Conservation (phyloP, 2,113 vertebrate genomes). For the Lathamus discolor region DNA sequence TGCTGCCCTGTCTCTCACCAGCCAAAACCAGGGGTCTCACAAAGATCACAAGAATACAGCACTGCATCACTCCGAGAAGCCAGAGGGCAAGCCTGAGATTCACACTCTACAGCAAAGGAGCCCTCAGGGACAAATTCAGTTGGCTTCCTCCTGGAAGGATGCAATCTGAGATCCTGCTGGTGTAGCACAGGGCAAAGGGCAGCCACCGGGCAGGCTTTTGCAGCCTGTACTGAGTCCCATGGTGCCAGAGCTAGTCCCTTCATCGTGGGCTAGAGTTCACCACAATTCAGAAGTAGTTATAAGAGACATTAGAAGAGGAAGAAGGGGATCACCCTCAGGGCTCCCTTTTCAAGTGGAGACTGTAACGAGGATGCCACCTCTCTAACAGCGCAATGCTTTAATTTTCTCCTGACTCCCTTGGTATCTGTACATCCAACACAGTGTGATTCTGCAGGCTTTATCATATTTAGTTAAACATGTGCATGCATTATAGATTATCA, state of each 20-base stretch:
- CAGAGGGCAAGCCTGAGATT: not conserved
- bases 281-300: rapidly evolving
- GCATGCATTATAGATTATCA: not conserved
- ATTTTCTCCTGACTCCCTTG: not conserved
- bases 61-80: not conserved
- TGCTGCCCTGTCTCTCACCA: not conserved
- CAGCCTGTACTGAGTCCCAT: rapidly evolving
- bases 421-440: not conserved
- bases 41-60: not conserved
- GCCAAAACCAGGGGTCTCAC: not conserved
- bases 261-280: not conserved
- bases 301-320: not conserved
- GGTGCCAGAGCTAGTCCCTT: not conserved
- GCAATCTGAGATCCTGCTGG: rapidly evolving
- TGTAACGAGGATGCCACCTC: not conserved
- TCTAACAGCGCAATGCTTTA: not conserved
- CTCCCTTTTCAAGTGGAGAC: not conserved
- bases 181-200: not conserved
- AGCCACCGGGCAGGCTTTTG: rapidly evolving
- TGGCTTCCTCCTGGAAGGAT: not conserved
- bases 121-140: not conserved
- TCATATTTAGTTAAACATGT: not conserved
- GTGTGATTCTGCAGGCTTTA: not conserved
- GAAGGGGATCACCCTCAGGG: not conserved
- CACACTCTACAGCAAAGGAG: not conserved